Conservation (phyloP, 2,797 vertebrate genomes). For the Macrochelys suwanniensis region DNA sequence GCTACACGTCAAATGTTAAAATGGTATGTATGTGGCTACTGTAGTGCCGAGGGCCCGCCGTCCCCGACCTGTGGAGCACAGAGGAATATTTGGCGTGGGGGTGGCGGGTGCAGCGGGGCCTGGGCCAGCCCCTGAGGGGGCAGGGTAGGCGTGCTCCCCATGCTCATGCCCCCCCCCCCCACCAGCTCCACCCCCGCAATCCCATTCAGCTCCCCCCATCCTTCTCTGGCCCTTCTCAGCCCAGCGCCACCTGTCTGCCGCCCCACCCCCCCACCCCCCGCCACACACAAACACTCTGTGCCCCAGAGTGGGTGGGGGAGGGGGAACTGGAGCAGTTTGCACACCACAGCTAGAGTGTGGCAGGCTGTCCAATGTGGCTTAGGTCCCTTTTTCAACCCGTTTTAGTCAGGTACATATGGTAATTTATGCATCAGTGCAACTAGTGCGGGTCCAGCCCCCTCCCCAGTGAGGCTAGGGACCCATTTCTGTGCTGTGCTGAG, state of each 20-base stretch:
- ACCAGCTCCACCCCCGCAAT: not conserved
- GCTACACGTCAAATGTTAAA: not conserved
- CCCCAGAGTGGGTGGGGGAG: too few relatives aligned
- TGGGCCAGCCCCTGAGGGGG: too few relatives aligned
- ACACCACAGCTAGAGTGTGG: not conserved
- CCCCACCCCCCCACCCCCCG: too few relatives aligned
- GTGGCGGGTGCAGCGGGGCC: too few relatives aligned
- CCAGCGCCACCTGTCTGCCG: too few relatives aligned
- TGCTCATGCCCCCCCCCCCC: too few relatives aligned
- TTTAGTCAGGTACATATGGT: not conserved
- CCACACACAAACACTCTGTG: too few relatives aligned
- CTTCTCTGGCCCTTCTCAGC: too few relatives aligned
- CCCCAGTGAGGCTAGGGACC: not conserved
- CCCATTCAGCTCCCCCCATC: not conserved
- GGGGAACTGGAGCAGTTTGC: not conserved
- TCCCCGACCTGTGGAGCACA: not conserved
- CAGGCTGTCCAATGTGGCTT: not conserved
- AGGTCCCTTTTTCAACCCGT: not conserved
- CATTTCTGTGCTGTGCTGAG: not conserved
- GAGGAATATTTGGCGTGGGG: not conserved
- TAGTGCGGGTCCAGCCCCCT: too few relatives aligned
- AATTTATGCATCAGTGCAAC: too few relatives aligned
- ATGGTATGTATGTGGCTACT: rapidly evolving
- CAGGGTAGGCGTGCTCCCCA: too few relatives aligned
- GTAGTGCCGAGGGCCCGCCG: not conserved